Conservation (phyloP, 2,888 invertebrate genomes). For the Perizoma affinitatum region DNA sequence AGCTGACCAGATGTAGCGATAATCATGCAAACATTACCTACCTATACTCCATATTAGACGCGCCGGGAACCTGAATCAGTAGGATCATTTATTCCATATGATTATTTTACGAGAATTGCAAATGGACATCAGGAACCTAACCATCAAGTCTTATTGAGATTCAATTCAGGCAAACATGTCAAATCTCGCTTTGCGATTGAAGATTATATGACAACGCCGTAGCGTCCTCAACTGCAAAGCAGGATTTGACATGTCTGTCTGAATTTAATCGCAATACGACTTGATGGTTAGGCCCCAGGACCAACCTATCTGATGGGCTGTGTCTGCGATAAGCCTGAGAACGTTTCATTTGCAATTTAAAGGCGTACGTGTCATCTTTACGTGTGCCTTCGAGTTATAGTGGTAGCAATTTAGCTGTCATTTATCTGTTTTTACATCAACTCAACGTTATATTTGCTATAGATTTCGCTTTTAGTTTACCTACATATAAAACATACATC, state of each 20-base stretch:
- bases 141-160: too few species aligned
- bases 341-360: constrained; percentile 61
- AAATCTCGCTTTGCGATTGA: too few species aligned
- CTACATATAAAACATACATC: too few species aligned
- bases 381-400: constrained; percentile 30
- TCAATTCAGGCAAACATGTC: too few species aligned
- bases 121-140: constrained; percentile 45
- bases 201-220: too few species aligned
- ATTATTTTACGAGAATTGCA: constrained; percentile 56
- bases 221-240: too few species aligned
- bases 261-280: too few species aligned
- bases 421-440: constrained; percentile 25
- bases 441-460: too few species aligned
- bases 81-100: constrained; percentile 49
- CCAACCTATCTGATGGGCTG: constrained; percentile 53
- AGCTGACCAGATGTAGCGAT: constrained; percentile 34
- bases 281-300: too few species aligned
- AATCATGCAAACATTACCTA: constrained; percentile 33
- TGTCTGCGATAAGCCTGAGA: constrained; percentile 59
- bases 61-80: constrained; percentile 32
- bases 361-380: constrained; percentile 41
- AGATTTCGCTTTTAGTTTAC: too few species aligned
- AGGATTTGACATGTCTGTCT: too few species aligned
- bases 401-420: constrained; percentile 34
- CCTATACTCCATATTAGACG: constrained; percentile 2